These are phyloP conservation scores for Ibidorhyncha struthersii DNA, from an alignment of 2,113 vertebrate species.

Conservation along the genomic window DNA sequence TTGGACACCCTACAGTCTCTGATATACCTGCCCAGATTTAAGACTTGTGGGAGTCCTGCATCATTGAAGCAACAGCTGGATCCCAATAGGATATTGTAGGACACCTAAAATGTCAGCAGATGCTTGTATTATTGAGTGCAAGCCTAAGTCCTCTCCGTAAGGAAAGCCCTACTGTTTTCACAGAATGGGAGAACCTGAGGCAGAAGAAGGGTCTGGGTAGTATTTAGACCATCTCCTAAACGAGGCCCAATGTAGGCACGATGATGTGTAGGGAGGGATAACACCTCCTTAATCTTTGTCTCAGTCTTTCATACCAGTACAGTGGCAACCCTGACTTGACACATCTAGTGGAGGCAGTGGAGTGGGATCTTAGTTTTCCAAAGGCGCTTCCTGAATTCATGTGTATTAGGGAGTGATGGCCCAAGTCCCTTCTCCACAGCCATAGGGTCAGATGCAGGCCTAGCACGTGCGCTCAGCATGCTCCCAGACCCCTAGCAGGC, in stretches of 20 bases:
- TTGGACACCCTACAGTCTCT: neutral
- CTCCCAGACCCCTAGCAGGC: neutral
- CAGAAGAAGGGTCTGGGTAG: neutral
- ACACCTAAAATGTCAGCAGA: neutral
- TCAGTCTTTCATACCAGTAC: neutral
- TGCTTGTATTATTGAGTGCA: neutral
- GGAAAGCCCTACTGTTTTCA: accelerated
- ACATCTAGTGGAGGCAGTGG: neutral
- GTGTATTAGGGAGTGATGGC: neutral
- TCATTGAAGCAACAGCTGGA: neutral
- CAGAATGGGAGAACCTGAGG: neutral
- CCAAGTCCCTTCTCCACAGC: neutral
- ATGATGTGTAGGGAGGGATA: neutral
- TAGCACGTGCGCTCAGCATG: neutral
- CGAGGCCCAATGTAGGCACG: neutral
- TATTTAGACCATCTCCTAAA: neutral
- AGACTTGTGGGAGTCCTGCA: neutral
- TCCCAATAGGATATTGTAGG: neutral
- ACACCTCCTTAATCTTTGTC: neutral
- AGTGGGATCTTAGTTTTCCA: neutral
- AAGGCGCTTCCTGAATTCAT: neutral
- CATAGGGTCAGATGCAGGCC: neutral
- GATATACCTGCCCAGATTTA: neutral
- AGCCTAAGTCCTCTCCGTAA: neutral
- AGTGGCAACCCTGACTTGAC: neutral